Conservation (phyloP, 1,140 invertebrate genomes). For the Leptinotarsa defecta region DNA sequence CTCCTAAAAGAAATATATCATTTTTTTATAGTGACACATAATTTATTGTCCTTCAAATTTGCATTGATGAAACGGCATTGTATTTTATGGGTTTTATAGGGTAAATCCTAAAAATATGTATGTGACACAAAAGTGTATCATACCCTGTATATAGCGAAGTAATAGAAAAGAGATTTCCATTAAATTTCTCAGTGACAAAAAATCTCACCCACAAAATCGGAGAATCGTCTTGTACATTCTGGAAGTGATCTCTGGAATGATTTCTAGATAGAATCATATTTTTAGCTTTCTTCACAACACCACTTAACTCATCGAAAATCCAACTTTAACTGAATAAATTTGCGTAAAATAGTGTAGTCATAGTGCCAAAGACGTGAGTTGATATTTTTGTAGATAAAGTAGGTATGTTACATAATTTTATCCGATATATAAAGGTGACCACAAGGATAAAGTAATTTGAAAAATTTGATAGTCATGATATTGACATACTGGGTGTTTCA, state of each 20-base stretch:
- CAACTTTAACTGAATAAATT: not conserved
- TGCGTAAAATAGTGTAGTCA: not conserved
- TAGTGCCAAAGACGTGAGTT: constrained; percentile 9
- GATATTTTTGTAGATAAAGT: not conserved
- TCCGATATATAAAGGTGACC: not conserved
- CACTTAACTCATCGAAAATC: constrained; percentile 11
- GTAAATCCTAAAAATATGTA: no score
- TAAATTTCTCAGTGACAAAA: not conserved
- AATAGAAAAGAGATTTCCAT: not conserved
- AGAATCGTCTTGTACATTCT: constrained; percentile 39
- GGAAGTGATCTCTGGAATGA: constrained; percentile 42
- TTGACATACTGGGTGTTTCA: no score
- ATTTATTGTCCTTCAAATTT: no score
- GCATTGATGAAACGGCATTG: no score
- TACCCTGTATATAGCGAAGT: not conserved
- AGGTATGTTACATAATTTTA: not conserved
- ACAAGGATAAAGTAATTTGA: not conserved
- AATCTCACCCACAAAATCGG: constrained; percentile 50
- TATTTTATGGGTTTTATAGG: no score
- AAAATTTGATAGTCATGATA: not conserved
- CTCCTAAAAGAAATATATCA: no score
- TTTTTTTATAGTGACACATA: no score
- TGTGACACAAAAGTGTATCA: no score
- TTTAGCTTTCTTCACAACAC: constrained; percentile 25
- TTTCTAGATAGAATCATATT: constrained; percentile 47